These are phyloP conservation scores for Epirrhoe tristata DNA, from an alignment of 2,888 invertebrate species.

Conservation along the genomic window DNA sequence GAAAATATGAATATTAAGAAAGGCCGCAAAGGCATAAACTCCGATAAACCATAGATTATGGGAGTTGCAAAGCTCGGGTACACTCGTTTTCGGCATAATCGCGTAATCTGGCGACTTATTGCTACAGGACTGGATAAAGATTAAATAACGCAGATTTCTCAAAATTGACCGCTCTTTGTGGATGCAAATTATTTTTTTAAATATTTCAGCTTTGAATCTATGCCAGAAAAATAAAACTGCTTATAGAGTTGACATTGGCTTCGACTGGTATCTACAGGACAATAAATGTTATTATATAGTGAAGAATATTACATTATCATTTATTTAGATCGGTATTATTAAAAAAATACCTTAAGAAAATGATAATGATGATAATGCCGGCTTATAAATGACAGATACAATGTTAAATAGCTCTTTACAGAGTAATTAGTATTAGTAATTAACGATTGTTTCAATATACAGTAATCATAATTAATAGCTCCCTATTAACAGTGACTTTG, in stretches of 20 bases:
- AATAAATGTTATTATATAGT: too few relatives aligned
- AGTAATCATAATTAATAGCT: slow-evolving; percentile 1
- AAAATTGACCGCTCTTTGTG: neutral
- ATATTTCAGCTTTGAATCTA: neutral
- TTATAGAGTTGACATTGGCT: too few relatives aligned
- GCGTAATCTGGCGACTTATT: slow-evolving; percentile 50
- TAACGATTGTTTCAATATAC: neutral
- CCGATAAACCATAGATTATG: slow-evolving; percentile 49
- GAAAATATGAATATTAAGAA: slow-evolving; percentile 41
- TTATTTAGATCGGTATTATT: too few relatives aligned
- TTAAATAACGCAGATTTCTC: slow-evolving; percentile 9
- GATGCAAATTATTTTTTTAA: neutral
- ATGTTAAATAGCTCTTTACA: neutral
- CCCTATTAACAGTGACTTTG: slow-evolving; percentile 3
- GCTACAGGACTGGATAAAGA: slow-evolving; percentile 32
- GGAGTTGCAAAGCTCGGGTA: slow-evolving; percentile 36
- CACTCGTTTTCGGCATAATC: slow-evolving; percentile 46
- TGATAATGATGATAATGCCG: too few relatives aligned
- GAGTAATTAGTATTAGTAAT: neutral
- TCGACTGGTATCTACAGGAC: too few relatives aligned
- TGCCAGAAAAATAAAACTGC: neutral
- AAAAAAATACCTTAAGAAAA: too few relatives aligned
- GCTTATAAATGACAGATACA: neutral
- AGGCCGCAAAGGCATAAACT: slow-evolving; percentile 40
- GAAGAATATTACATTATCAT: too few relatives aligned